Base-by-base conservation (phyloP, 23 tunicate species). In the Halocynthia roretzi region DNA sequence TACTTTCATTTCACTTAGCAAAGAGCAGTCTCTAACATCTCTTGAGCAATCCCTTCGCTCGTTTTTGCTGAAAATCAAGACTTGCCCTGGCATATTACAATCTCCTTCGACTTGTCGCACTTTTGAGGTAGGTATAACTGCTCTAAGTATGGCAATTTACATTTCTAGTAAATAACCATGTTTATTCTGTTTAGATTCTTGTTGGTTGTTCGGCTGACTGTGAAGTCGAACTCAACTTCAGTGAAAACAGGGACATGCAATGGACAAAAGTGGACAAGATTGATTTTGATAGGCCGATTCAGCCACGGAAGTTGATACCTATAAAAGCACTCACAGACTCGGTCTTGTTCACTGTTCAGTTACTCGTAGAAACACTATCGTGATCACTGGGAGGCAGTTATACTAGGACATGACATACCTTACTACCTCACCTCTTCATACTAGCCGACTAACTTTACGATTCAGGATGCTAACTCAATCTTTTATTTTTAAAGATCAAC, bases 41-140 rank as follows among this genome's bases (percentile, higher is more conserved):
- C 19, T 75, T 5, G 86, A 82, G 50, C 80, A 74, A 21, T 82
- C 86, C 10, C 61, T 82, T n/a, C 72, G 86, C 7, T 65, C 70
- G 12, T 52, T 63, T 12, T 10, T 82, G 8, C 50, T 75, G 14
- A 74, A 62, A 18, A 51, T 82, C 18, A 52, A 53, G n/a, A 12
- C 76, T 2, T 52, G 51, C 12, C 21, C 65, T 40, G 74, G 17
- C 21, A 8, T 52, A 9, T 21, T 53, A 15, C 9, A 18, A 52
- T 51, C 8, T 49, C 19, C 74, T 12, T 67, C 82, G 17, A 54
- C 71, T 8, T 12, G 49, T 55, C 60, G 19, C n/a, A 71, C 85
- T 21, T 81, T 81, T 81, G 85, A 81, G 85, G 85, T 81, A 54
- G 10, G 0, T 78, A 20, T 72, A 15, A 19, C 22, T 63, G 6